These are phyloP conservation scores for Sciurus carolinensis DNA, from an alignment of 2,797 vertebrate genomes.

Conservation along the genomic window DNA sequence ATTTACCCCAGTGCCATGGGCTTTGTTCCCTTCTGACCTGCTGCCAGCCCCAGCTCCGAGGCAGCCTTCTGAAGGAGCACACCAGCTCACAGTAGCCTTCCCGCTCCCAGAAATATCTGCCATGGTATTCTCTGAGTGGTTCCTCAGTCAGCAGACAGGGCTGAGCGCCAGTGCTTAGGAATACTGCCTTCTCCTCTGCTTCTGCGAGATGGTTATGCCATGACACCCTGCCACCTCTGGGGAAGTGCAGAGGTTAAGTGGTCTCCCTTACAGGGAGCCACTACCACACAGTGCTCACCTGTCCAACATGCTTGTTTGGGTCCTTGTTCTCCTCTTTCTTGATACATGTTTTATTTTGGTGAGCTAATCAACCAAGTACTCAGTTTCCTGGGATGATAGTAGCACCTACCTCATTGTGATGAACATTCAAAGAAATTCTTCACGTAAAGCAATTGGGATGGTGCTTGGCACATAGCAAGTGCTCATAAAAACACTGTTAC, in stretches of 20 bases:
- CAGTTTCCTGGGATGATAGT: background rate
- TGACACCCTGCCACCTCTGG: background rate
- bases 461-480: background rate
- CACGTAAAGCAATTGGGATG: background rate
- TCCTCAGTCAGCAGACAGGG: background rate
- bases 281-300: background rate
- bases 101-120: background rate
- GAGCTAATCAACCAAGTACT: background rate
- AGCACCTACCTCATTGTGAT: background rate
- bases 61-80: background rate
- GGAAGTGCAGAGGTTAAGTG: background rate
- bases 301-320: background rate
- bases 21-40: background rate
- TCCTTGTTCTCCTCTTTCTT: background rate
- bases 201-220: background rate
- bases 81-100: background rate
- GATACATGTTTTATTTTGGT: background rate
- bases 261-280: background rate
- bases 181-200: background rate
- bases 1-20: background rate
- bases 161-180: background rate
- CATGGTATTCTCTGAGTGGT: rapidly evolving
- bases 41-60: background rate
- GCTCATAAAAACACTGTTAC: background rate
- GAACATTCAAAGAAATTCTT: background rate